phyloP scores from a whole-genome alignment of 2,888 invertebrate genomes.

The Drosophila ustulata region DNA sequence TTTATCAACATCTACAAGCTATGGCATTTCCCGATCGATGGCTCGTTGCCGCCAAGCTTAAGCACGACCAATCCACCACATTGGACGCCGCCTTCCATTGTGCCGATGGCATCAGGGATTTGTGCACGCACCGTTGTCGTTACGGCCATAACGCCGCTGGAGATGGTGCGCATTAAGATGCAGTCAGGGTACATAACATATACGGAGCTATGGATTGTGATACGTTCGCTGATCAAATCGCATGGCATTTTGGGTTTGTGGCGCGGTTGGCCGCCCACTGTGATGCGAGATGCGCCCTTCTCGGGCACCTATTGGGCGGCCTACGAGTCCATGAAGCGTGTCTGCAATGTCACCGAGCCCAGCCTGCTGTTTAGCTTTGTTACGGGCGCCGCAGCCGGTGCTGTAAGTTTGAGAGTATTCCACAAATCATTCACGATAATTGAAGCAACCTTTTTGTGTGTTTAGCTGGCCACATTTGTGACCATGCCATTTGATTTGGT shows the following conservation, averaged over 20 bases:
- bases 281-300: conserved; percentile 71
- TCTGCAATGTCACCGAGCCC: conserved; percentile 84
- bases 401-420: not conserved
- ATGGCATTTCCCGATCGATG: not conserved
- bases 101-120: conserved; percentile 92
- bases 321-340: conserved; percentile 90
- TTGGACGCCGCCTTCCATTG: conserved; percentile 41
- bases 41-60: not conserved
- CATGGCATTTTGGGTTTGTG: conserved; percentile 92
- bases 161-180: conserved; percentile 98
- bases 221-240: conserved; percentile 87
- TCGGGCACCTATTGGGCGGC: conserved; percentile 95
- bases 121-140: conserved; percentile 92
- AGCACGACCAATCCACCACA: not conserved
- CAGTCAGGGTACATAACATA: conserved; percentile 95
- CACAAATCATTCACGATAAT: too few species aligned
- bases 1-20: conserved; percentile 85
- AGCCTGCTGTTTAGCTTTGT: conserved; percentile 62
- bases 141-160: conserved; percentile 95
- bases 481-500: conserved; percentile 73
- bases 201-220: conserved; percentile 85
- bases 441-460: too few species aligned
- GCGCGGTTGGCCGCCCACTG: conserved; percentile 86
- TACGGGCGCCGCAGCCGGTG: conserved; percentile 64
- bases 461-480: conserved; percentile 65